Percentiles rank a stretch among this genome's conserved stretches.
phyloP scores from a whole-genome alignment of 2,113 vertebrate genomes.

The Lepidiolamprologus cunningtoni region DNA sequence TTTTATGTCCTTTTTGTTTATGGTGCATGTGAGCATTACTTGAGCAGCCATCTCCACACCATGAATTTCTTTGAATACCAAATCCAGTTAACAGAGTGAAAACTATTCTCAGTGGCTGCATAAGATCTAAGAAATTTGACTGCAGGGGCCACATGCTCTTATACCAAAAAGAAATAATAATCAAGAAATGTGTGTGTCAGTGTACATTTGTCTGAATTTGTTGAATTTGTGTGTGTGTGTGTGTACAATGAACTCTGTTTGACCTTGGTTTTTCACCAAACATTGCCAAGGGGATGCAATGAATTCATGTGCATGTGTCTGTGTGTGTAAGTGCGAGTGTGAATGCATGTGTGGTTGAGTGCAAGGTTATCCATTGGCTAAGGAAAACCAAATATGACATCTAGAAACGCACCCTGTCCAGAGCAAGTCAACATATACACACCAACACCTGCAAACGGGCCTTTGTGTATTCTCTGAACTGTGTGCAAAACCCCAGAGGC shows the following conservation, averaged over 20 bases:
- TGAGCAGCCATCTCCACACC: slow-evolving; percentile 20
- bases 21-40: slow-evolving; percentile 50
- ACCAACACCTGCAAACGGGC: neutral
- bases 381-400: slow-evolving; percentile 57
- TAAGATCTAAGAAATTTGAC: slow-evolving; percentile 36
- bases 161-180: slow-evolving; percentile 16
- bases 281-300: slow-evolving; percentile 43
- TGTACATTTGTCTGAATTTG: slow-evolving; percentile 7
- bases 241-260: slow-evolving; percentile 44
- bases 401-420: slow-evolving; percentile 3
- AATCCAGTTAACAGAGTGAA: slow-evolving; percentile 32
- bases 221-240: neutral
- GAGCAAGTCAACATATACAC: neutral
- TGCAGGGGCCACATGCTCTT: slow-evolving; percentile 32
- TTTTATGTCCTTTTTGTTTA: slow-evolving; percentile 58
- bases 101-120: slow-evolving; percentile 30
- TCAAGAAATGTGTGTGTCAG: slow-evolving; percentile 10
- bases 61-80: slow-evolving; percentile 49
- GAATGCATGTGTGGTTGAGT: slow-evolving; percentile 21
- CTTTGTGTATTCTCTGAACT: slow-evolving; percentile 25
- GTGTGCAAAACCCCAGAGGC: slow-evolving; percentile 25
- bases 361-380: slow-evolving; percentile 54
- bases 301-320: slow-evolving; percentile 34
- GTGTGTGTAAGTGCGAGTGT: slow-evolving; percentile 21
- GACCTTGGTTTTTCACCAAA: slow-evolving; percentile 59